Conservation (phyloP, 1,140 invertebrate genomes). For the Colletes gigas region DNA sequence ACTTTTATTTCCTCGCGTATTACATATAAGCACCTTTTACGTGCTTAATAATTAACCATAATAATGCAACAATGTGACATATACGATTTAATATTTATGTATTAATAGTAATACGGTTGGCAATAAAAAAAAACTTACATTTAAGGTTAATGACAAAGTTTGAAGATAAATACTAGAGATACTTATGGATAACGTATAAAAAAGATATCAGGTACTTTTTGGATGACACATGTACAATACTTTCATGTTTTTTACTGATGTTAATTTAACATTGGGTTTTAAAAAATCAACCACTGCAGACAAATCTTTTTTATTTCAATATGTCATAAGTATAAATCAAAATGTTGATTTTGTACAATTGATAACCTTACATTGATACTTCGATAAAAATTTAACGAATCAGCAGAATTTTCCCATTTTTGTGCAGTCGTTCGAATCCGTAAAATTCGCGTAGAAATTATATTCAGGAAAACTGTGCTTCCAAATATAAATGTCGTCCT, state of each 20-base stretch:
- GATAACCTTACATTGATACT: too few relatives aligned
- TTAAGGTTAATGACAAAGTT: not conserved
- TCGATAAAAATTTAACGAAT: not conserved
- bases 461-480: not conserved
- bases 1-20: slow-evolving; percentile 1
- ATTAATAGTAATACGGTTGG: not conserved
- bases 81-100: not conserved
- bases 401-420: not conserved
- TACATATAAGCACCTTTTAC: not conserved
- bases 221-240: not conserved
- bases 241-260: not conserved
- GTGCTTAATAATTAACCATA: not conserved
- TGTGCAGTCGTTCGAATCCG: not conserved
- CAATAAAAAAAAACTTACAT: not conserved
- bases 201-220: not conserved
- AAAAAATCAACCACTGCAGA: not conserved
- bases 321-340: not conserved
- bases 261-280: not conserved
- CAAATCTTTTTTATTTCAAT: not conserved
- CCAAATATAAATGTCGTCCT: not conserved
- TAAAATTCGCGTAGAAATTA: not conserved
- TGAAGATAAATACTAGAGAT: not conserved
- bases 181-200: not conserved
- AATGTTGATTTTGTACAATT: not conserved
- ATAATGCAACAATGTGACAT: not conserved